These are phyloP conservation scores for Cryptoprocta ferox DNA, from an alignment of 2,797 vertebrate species.

Conservation along the genomic window DNA sequence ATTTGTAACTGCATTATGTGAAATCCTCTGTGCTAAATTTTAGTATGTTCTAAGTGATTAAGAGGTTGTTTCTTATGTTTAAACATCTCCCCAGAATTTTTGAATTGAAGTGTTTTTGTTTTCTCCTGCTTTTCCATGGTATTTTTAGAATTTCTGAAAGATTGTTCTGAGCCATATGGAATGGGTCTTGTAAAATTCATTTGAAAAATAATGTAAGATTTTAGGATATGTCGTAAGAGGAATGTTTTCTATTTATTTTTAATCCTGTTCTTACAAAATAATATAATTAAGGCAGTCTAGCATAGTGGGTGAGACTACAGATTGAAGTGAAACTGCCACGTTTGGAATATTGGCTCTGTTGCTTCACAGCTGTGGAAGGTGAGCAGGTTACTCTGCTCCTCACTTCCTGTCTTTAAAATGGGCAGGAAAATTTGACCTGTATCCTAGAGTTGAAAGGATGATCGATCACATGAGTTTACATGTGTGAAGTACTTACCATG, in stretches of 20 bases:
- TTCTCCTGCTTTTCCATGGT: not conserved
- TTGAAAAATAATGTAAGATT: not conserved
- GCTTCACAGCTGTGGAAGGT: not conserved
- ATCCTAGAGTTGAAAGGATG: not conserved
- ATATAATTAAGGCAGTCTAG: not conserved
- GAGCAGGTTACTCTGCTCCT: not conserved
- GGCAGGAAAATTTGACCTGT: not conserved
- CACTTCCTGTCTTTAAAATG: not conserved
- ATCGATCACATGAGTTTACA: not conserved
- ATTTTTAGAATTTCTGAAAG: constrained; percentile 36
- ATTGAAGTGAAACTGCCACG: not conserved
- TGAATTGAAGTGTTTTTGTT: not conserved
- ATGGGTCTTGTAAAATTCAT: constrained; percentile 2
- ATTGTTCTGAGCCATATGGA: not conserved
- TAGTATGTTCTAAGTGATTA: not conserved
- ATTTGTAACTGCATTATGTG: not conserved
- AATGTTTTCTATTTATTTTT: constrained; percentile 11
- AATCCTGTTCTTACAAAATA: not conserved
- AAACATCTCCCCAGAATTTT: not conserved
- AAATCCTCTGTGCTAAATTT: constrained; percentile 18
- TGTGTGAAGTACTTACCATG: not conserved
- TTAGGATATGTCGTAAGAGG: not conserved
- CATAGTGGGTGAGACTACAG: not conserved
- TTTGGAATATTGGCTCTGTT: not conserved
- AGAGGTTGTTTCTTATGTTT: not conserved